These are phyloP conservation scores for Saiga tatarica DNA, from an alignment of 2,113 vertebrate genomes.

Conservation along the genomic window DNA sequence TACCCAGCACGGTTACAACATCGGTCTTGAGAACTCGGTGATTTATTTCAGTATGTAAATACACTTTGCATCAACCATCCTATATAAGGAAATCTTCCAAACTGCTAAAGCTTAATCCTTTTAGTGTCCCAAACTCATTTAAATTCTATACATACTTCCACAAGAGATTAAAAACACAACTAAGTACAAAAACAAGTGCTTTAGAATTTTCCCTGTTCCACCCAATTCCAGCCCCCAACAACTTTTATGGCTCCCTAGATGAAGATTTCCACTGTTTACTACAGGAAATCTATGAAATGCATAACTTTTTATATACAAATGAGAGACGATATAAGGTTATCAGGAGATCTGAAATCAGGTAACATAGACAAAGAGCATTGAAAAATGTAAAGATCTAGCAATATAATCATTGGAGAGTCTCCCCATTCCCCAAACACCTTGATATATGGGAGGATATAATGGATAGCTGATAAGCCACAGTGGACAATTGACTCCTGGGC, in stretches of 20 bases:
- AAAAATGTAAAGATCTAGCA: background rate
- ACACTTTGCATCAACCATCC: background rate
- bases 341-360: background rate
- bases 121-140: background rate
- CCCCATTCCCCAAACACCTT: background rate
- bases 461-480: background rate
- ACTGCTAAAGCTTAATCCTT: background rate
- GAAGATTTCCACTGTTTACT: background rate
- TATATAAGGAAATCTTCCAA: background rate
- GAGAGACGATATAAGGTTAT: background rate
- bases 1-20: background rate
- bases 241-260: background rate
- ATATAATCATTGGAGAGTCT: background rate
- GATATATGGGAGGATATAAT: background rate
- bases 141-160: background rate
- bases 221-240: background rate
- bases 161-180: background rate
- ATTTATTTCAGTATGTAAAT: slow-evolving; percentile 9
- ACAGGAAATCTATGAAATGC: background rate
- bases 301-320: background rate
- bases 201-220: background rate
- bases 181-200: background rate
- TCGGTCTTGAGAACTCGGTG: background rate
- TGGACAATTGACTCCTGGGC: background rate
- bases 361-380: background rate